A percentile compares a stretch with the other conserved stretches of the same genome.
These are phyloP conservation scores for Emys orbicularis DNA, from an alignment of 2,797 vertebrate species.

Conservation along the genomic window DNA sequence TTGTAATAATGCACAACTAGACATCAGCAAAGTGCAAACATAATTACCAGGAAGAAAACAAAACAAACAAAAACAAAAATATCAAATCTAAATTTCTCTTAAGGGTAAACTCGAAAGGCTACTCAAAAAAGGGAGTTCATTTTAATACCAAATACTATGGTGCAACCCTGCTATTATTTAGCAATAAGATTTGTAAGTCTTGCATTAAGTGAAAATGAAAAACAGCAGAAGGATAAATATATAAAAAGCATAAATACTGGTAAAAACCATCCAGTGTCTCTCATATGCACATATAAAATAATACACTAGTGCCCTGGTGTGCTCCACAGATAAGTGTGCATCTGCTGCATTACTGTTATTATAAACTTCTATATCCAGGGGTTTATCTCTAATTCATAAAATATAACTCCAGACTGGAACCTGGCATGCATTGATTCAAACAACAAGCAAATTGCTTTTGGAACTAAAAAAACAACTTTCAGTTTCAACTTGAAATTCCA, in stretches of 20 bases:
- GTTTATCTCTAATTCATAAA: constrained; percentile 35
- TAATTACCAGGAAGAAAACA: constrained; percentile 82
- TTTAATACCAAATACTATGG: constrained; percentile 60
- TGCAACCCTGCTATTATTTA: constrained; percentile 59
- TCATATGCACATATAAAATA: background rate
- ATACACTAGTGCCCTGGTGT: background rate
- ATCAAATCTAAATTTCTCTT: constrained; percentile 77
- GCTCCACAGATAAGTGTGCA: background rate
- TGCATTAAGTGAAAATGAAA: constrained; percentile 68
- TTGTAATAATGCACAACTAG: constrained; percentile 90
- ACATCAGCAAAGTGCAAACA: constrained; percentile 84
- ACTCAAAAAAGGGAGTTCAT: constrained; percentile 51
- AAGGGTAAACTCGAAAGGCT: constrained; percentile 77
- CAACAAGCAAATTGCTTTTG: constrained; percentile 34
- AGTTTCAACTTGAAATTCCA: constrained; percentile 56
- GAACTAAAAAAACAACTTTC: constrained; percentile 66
- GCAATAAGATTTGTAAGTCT: constrained; percentile 67
- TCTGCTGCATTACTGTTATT: constrained; percentile 10
- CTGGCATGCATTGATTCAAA: constrained; percentile 27
- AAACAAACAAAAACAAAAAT: constrained; percentile 76
- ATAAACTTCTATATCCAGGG: constrained; percentile 28
- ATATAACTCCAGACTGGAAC: constrained; percentile 48
- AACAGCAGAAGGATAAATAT: constrained; percentile 51
- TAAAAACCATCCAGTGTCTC: constrained; percentile 28
- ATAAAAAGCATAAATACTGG: constrained; percentile 55